Conservation (phyloP, 1,140 invertebrate species). For the Papilio helenus region DNA sequence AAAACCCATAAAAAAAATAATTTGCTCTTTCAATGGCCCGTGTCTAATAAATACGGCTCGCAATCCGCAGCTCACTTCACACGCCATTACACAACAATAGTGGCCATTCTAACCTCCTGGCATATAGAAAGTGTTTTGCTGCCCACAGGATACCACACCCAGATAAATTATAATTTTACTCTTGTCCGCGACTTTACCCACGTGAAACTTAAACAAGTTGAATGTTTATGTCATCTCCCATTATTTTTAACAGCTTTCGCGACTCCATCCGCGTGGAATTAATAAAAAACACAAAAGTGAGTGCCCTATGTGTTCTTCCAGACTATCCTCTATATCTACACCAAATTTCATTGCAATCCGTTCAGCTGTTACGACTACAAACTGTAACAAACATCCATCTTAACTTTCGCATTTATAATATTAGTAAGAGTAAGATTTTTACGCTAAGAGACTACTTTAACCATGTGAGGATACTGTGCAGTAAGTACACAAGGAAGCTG, state of each 20-base stretch:
- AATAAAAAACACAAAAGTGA: too few species aligned
- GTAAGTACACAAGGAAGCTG: not conserved
- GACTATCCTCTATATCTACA: too few species aligned
- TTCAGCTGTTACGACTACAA: too few species aligned
- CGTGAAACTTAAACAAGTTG: too few species aligned
- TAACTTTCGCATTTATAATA: too few species aligned
- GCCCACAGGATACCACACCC: not conserved
- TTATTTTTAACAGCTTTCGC: too few species aligned
- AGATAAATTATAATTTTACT: not conserved
- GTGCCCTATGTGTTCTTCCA: too few species aligned
- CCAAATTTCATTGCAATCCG: too few species aligned
- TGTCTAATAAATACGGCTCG: not conserved
- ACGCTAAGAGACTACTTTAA: not conserved
- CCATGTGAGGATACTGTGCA: not conserved
- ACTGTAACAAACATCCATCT: too few species aligned
- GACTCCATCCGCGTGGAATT: too few species aligned
- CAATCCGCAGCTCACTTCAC: not conserved
- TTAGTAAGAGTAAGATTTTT: not conserved
- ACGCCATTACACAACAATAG: conserved; percentile 10
- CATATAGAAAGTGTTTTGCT: not conserved
- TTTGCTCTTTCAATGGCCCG: not conserved
- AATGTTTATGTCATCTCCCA: too few species aligned
- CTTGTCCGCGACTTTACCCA: not conserved
- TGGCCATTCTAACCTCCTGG: not conserved
- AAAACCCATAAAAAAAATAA: not conserved